Conservation (phyloP, 1,140 invertebrate genomes). For the Atta cephalotes region DNA sequence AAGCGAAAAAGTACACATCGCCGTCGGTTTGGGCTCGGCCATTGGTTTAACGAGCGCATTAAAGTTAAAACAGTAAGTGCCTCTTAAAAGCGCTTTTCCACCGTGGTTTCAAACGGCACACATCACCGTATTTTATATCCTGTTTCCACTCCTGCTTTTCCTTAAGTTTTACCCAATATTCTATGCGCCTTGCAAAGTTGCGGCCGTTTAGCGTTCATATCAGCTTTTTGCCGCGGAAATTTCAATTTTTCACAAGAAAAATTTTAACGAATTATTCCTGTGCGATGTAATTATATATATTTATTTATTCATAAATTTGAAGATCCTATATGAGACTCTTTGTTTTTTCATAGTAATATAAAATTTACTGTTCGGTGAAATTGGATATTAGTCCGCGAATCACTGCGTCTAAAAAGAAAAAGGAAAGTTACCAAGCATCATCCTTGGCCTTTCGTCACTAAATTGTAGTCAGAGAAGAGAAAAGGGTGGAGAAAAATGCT, state of each 20-base stretch:
- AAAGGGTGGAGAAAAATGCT: constrained; percentile 43
- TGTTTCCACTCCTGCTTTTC: constrained; percentile 14
- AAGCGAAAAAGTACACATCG: constrained; percentile 64
- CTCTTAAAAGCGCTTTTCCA: constrained; percentile 70
- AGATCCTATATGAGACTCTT: not conserved
- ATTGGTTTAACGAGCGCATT: constrained; percentile 81
- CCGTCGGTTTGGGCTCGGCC: constrained; percentile 63
- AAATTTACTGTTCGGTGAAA: constrained; percentile 4
- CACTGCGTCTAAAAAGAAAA: constrained; percentile 50
- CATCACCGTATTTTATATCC: constrained; percentile 69
- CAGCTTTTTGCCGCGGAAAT: not conserved
- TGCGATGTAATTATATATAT: constrained; percentile 4
- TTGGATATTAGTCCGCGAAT: constrained; percentile 41
- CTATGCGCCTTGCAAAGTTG: constrained; percentile 17
- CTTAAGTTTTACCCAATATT: constrained; percentile 44
- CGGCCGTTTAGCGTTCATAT: constrained; percentile 47
- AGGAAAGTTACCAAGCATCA: constrained; percentile 68
- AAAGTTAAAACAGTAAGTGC: constrained; percentile 81
- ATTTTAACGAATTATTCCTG: not conserved
- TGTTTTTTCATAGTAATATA: not conserved
- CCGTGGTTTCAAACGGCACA: constrained; percentile 76
- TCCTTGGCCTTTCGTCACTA: constrained; percentile 65
- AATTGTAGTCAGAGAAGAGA: constrained; percentile 62
- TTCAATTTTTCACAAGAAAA: not conserved
- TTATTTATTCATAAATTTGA: not conserved